Evolutionary conservation across 2,888 invertebrate genomes (phyloP).

Genomic region (Drosophila multiciliata): DNA sequence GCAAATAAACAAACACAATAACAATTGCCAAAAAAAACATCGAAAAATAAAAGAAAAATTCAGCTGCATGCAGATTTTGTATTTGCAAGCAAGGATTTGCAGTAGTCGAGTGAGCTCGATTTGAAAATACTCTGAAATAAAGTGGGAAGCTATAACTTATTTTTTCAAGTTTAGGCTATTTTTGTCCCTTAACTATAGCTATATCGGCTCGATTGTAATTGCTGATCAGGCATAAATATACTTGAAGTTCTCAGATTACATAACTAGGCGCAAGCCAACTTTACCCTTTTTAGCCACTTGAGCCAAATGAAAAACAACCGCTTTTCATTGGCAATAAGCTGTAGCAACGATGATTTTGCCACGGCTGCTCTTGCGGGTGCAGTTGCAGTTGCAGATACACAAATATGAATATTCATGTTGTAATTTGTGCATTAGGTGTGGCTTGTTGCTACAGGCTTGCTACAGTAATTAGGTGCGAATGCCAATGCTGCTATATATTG

Average conservation of each 20-base stretch:
- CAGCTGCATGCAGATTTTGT: constrained; percentile 53
- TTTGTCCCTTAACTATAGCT: too few relatives aligned
- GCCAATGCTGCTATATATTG: constrained; percentile 41
- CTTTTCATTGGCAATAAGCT: constrained; percentile 61
- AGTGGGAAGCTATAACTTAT: too few relatives aligned
- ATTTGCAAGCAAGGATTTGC: constrained; percentile 6
- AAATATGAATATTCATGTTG: constrained; percentile 76
- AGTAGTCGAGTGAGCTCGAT: background rate
- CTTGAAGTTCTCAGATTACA: background rate
- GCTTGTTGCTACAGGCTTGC: constrained; percentile 35
- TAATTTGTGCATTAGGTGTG: constrained; percentile 70
- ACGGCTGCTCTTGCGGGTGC: constrained; percentile 5
- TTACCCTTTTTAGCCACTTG: background rate
- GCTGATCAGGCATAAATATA: background rate
- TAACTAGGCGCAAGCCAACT: background rate
- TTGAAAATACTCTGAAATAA: background rate
- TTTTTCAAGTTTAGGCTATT: too few relatives aligned
- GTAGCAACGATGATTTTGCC: constrained; percentile 35
- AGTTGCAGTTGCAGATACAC: constrained; percentile 35
- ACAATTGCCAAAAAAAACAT: constrained; percentile 22
- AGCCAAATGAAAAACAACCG: constrained; percentile 55
- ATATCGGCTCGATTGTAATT: too few relatives aligned
- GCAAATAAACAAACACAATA: constrained; percentile 31
- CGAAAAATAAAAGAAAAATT: constrained; percentile 12
- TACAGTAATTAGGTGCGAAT: constrained; percentile 72